phyloP scores from a whole-genome alignment of 2,113 vertebrate species.

The Peromyscus polionotus region DNA sequence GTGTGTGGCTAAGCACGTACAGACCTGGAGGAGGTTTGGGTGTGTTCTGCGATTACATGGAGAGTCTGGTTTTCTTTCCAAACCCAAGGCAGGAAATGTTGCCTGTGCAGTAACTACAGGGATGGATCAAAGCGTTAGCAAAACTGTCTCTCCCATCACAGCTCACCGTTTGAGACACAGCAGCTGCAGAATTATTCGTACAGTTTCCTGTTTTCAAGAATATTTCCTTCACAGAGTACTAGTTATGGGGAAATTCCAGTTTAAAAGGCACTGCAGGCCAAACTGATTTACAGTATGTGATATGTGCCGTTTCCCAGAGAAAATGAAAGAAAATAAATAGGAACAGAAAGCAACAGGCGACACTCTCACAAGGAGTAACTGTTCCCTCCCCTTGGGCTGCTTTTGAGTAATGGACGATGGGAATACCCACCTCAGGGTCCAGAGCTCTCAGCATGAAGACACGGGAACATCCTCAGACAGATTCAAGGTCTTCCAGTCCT shows the following conservation, averaged over 20 bases:
- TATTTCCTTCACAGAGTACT: slow-evolving; percentile 51
- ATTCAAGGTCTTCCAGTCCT: not conserved
- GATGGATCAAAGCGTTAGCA: slow-evolving; percentile 75
- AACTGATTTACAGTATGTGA: not conserved
- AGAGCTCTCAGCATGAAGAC: not conserved
- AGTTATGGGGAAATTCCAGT: slow-evolving; percentile 65
- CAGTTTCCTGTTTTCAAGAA: slow-evolving; percentile 67
- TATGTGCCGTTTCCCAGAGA: not conserved
- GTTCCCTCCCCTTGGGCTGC: not conserved
- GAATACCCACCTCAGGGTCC: not conserved
- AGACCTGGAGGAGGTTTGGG: not conserved
- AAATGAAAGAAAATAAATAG: not conserved
- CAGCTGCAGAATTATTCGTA: slow-evolving; percentile 58
- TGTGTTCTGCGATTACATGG: slow-evolving; percentile 62
- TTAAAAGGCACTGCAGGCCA: not conserved
- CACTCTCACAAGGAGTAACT: not conserved
- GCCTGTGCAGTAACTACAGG: slow-evolving; percentile 55
- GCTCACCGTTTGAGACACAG: slow-evolving; percentile 45
- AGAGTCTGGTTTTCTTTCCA: slow-evolving; percentile 70
- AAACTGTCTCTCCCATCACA: slow-evolving; percentile 72
- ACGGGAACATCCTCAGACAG: not conserved
- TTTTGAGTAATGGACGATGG: not conserved
- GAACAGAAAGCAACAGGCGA: not conserved
- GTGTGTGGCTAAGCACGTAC: not conserved
- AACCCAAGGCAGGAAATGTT: slow-evolving; percentile 74